Base-by-base conservation (phyloP, 2,888 invertebrate genomes). In the Coleophora flavipennella region DNA sequence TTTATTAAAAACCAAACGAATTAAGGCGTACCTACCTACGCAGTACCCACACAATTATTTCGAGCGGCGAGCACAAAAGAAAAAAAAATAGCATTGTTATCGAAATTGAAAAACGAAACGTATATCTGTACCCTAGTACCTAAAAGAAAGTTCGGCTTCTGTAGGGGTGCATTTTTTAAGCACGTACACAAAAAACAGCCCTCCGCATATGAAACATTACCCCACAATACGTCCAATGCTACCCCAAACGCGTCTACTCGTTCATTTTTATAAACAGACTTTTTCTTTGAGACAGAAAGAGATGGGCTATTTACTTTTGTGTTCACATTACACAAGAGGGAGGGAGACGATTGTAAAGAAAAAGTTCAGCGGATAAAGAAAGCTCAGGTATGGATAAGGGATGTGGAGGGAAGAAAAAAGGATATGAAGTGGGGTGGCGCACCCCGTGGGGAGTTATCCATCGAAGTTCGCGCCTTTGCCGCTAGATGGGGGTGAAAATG, bases 381-480 rank as follows among this genome's bases (percentile, higher is more conserved):
- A 83, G 76, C 77, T 67, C 84, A 84, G 83, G 83, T 84, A 84
- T 57, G 77, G 78, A 76, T 80, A 81, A 81, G 81, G 83, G 83
- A 20, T 79, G 79, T 78, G 78, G 74, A 76, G 76, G 63, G 68
- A 78, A 79, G 80, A 79, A 80, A 83, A 83, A 81, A 79, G 79
- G 79, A 81, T 80, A 78, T 69, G 69, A 65, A 58, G 68, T 69
- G 71, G 79, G 78, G 78, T 71, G 76, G 73, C 57, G 39, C 42
- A 67, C 65, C 73, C 78, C 74, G 61, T 35, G 52, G 56, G 46
- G 45, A 45, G 55, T 47, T 40, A 48, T 45, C 43, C 55, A 48
- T 55, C 44, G 64, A 64, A 66, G 75, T 83, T 80, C 80, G 45
- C 55, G 60, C 47, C 48, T 51, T 57, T 50, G 59, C 75, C 81